Evolutionary conservation across 1,140 invertebrate species (phyloP).

Genomic region (Dufourea novaeangliae): DNA sequence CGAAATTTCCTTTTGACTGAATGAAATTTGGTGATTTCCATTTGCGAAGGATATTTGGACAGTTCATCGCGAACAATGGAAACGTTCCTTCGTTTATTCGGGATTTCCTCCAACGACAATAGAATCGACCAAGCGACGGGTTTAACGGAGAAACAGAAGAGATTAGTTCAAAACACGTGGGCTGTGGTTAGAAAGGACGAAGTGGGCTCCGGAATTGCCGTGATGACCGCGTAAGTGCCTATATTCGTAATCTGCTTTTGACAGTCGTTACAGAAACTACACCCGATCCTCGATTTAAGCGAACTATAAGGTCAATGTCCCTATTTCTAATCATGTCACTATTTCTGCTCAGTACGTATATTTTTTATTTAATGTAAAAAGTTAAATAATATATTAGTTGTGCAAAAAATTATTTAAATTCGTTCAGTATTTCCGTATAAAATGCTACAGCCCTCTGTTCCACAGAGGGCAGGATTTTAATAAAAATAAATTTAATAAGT

Average conservation of each 20-base stretch:
- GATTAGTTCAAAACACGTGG: constrained; percentile 81
- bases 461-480: no score
- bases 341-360: no score
- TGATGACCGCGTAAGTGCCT: constrained; percentile 81
- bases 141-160: constrained; percentile 80
- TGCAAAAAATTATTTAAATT: no score
- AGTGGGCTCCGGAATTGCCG: constrained; percentile 78
- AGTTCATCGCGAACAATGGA: constrained; percentile 49
- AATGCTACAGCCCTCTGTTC: no score
- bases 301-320: no score
- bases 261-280: neutral
- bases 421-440: no score
- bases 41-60: neutral
- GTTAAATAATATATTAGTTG: no score
- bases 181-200: constrained; percentile 79
- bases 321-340: no score
- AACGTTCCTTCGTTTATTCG: constrained; percentile 66
- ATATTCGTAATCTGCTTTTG: neutral
- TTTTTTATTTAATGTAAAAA: no score
- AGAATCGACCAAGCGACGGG: constrained; percentile 79
- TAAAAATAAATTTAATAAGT: no score
- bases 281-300: no score
- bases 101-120: constrained; percentile 61
- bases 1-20: neutral
- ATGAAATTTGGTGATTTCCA: no score